Base-by-base conservation (phyloP, 2,797 vertebrate species). In the Hephaestus fuliginosus region DNA sequence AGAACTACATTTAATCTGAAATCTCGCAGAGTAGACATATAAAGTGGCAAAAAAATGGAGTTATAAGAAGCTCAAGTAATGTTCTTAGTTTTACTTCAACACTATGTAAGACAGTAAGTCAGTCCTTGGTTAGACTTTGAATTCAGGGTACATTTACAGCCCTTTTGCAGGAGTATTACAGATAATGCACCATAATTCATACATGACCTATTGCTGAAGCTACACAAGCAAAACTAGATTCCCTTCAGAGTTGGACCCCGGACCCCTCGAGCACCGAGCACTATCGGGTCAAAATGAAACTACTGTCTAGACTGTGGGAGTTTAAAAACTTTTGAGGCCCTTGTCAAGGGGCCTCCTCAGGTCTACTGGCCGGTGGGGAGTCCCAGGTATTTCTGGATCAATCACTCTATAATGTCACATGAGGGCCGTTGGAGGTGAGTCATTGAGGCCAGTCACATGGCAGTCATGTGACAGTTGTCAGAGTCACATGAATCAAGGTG, bases 301-400 rank as follows among this genome's bases (percentile, higher is more conserved):
- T 41, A 22, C 14, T 13, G 86, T 88, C 72, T 85, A 86, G 87
- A 89, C 84, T 41, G 82, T 80, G 78, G 87, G 86, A 70, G 73
- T 69, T 41, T 52, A 9, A 53, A 70, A 13, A 14, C 17, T 22
- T 67, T 49, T 6, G 20, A 39, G 28, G 22, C n/a, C 12, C 25
- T 70, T n/a, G 48, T 51, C 13, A 57, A 25, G 20, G 72, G 67
- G 20, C 22, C 51, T 52, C 67, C 63, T 52, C 22, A 36, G 63
- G 36, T 44, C 41, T 25, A 14, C 20, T 76, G 66, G 61, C 68
- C 41, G 0, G 4, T 55, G 89, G 90, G 49, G 89, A 92, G 84
- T 90, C 86, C 88, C 90, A 86, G 60, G 64, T 82, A 73, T 81
- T 84, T 85, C 82, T 85, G 68, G 73, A 58, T 69, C 74, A 86